phyloP scores from a whole-genome alignment of 1,140 invertebrate genomes.

The Triops longicaudatus region DNA sequence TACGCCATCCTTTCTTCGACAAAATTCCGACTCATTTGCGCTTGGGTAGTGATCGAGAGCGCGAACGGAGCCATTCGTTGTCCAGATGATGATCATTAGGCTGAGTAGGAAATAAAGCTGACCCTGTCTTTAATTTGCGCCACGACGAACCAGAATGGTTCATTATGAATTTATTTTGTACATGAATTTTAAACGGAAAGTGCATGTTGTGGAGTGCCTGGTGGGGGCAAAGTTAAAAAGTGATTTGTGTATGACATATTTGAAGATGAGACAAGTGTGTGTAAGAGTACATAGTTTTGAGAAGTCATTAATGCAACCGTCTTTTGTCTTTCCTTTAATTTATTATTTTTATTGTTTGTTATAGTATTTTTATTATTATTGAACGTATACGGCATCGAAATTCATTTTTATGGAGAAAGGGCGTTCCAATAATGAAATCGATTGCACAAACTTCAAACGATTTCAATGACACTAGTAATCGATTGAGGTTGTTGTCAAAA shows the following conservation, averaged over 20 bases:
- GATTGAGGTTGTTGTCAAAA: not conserved
- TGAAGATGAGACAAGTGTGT: not conserved
- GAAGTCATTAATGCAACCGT: too few relatives aligned
- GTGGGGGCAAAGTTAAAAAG: not conserved
- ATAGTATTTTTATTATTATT: too few relatives aligned
- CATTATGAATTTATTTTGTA: slow-evolving; percentile 5
- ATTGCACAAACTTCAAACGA: not conserved
- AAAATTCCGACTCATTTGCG: slow-evolving; percentile 65
- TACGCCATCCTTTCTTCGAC: slow-evolving; percentile 88
- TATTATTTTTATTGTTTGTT: not conserved
- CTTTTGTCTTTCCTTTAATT: too few relatives aligned
- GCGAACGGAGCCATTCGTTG: slow-evolving; percentile 53
- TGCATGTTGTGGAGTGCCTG: not conserved
- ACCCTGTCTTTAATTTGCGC: not conserved
- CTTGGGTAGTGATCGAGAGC: slow-evolving; percentile 49
- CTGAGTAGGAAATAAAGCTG: not conserved
- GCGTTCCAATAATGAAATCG: not conserved
- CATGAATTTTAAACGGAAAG: not conserved
- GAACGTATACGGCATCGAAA: too few relatives aligned
- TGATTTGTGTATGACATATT: slow-evolving; percentile 1
- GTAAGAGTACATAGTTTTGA: slow-evolving; percentile 13
- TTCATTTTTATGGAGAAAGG: too few relatives aligned
- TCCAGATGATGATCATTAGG: slow-evolving; percentile 44
- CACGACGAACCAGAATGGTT: not conserved
- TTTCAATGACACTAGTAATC: not conserved